phyloP scores from a whole-genome alignment of 2,888 invertebrate species.

The Diadegma fenestrale region DNA sequence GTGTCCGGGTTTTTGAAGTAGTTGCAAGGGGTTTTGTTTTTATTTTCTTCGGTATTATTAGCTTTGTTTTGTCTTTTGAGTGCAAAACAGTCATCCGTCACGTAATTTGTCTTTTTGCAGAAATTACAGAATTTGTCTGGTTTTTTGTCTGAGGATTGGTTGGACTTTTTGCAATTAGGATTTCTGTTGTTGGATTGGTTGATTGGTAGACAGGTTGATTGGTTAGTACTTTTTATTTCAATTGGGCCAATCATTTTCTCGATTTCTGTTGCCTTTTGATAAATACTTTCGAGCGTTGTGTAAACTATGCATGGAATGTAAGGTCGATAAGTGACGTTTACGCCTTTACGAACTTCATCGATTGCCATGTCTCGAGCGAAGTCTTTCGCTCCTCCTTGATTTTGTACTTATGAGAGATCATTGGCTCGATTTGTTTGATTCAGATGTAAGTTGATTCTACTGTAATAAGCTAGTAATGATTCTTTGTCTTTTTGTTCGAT shows the following conservation, averaged over 20 bases:
- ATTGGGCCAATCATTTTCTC: not conserved
- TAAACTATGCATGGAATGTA: not conserved
- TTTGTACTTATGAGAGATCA: too few species aligned
- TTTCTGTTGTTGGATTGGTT: not conserved
- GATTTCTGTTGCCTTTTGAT: not conserved
- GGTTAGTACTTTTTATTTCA: too few species aligned
- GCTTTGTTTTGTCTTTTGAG: not conserved
- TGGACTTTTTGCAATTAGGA: too few species aligned
- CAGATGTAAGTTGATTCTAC: not conserved
- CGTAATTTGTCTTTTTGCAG: not conserved
- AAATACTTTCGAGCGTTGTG: not conserved
- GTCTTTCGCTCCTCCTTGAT: too few species aligned
- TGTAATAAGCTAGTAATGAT: not conserved
- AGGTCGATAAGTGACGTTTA: not conserved
- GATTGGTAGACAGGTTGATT: not conserved
- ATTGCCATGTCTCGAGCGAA: not conserved
- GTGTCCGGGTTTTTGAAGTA: constrained; percentile 12
- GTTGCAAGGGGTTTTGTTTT: not conserved
- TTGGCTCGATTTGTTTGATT: not conserved
- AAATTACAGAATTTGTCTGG: not conserved
- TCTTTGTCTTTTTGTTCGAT: not conserved
- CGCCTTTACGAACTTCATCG: not conserved
- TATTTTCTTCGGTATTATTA: not conserved
- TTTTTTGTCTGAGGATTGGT: not conserved
- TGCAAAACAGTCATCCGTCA: not conserved